Evolutionary conservation across 1,140 invertebrate genomes (phyloP).

Genomic region (Geopemphigus sp.): DNA sequence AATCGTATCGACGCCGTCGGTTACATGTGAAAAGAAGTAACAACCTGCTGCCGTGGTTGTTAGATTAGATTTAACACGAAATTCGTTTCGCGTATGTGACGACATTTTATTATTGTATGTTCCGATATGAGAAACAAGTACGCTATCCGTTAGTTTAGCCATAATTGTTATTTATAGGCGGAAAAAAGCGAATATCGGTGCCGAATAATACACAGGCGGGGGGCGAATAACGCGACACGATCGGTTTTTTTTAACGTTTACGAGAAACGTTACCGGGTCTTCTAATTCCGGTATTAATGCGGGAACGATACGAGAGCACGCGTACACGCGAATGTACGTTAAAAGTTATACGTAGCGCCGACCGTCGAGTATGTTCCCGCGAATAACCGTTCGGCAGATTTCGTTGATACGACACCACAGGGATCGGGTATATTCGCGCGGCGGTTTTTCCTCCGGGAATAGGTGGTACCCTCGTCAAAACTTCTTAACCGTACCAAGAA

Average conservation of each 20-base stretch:
- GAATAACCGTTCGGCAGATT: constrained; percentile 45
- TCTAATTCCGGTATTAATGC: not conserved
- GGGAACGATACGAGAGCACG: not conserved
- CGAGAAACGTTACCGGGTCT: not conserved
- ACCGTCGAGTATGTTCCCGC: constrained; percentile 17
- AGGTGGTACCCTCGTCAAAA: constrained; percentile 44
- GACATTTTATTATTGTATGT: not conserved
- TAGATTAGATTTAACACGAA: constrained; percentile 6
- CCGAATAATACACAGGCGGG: no score
- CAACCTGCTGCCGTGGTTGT: not conserved
- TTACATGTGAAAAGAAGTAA: constrained; percentile 17
- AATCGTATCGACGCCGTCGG: not conserved
- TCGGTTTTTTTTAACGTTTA: no score
- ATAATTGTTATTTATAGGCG: constrained; percentile 8
- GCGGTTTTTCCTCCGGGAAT: not conserved
- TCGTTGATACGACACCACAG: constrained; percentile 40
- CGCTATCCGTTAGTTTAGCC: not conserved
- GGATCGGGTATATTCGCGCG: constrained; percentile 29
- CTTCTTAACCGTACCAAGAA: constrained; percentile 11
- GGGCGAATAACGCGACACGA: no score
- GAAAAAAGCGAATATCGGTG: no score
- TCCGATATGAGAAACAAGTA: constrained; percentile 1
- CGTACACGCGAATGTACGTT: not conserved
- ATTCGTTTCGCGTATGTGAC: not conserved
- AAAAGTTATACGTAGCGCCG: constrained; percentile 17